phyloP scores from a whole-genome alignment of 2,113 vertebrate species.

The Geothlypis trichas region DNA sequence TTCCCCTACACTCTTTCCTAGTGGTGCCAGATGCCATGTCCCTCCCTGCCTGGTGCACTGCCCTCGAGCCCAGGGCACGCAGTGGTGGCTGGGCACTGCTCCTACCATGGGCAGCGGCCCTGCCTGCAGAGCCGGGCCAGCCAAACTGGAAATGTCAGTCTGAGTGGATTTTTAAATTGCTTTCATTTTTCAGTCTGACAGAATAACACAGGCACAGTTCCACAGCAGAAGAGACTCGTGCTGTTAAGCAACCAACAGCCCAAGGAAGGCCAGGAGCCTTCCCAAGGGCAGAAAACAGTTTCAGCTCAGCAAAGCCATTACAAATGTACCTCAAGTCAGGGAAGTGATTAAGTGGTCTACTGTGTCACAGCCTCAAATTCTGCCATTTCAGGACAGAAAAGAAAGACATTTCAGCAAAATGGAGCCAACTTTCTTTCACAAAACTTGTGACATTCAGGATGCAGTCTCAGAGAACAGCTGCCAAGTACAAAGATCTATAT shows the following conservation, averaged over 20 bases:
- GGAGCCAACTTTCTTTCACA: neutral
- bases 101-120: accelerated
- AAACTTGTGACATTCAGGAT: neutral
- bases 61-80: neutral
- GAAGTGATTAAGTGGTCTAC: neutral
- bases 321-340: neutral
- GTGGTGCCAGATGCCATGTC: neutral
- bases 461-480: neutral
- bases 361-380: neutral
- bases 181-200: neutral
- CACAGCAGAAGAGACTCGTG: neutral
- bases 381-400: neutral
- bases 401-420: neutral
- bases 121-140: neutral
- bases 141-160: neutral
- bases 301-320: neutral
- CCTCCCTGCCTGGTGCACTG: neutral
- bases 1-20: neutral
- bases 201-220: neutral
- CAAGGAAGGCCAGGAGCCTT: neutral
- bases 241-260: neutral
- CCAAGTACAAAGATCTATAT: neutral
- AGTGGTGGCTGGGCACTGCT: accelerated
- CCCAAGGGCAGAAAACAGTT: neutral
- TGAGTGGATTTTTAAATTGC: neutral